Evolutionary conservation across 2,888 invertebrate genomes (phyloP).

Genomic region (Dromius quadrimaculatus): DNA sequence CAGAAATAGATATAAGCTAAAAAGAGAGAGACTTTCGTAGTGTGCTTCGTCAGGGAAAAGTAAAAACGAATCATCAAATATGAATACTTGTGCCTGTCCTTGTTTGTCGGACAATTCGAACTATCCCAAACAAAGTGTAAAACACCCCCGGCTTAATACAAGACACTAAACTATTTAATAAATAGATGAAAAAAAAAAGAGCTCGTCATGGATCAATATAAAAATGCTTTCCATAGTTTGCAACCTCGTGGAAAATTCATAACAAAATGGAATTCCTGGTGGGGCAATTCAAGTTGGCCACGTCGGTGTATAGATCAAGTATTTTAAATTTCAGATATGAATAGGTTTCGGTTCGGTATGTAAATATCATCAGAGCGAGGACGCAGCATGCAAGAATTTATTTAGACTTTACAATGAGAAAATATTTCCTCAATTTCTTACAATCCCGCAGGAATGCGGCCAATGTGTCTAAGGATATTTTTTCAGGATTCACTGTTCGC

Average conservation of each 20-base stretch:
- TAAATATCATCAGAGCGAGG: conserved; percentile 5
- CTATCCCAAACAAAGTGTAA: too few species aligned
- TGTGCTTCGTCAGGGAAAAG: conserved; percentile 29
- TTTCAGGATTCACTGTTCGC: conserved; percentile 27
- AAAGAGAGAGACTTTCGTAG: not conserved
- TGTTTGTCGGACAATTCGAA: too few species aligned
- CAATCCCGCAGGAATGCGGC: not conserved
- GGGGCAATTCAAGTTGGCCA: not conserved
- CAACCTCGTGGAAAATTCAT: conserved; percentile 4
- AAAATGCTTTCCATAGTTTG: not conserved
- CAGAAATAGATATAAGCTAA: not conserved
- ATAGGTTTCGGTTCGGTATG: conserved; percentile 20
- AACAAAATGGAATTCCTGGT: not conserved
- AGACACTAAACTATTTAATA: too few species aligned
- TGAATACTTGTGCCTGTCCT: not conserved
- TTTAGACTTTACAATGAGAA: conserved; percentile 33
- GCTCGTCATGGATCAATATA: not conserved
- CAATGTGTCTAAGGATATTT: conserved; percentile 13
- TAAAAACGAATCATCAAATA: conserved; percentile 7
- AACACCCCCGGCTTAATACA: too few species aligned
- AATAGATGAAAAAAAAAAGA: too few species aligned
- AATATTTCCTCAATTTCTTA: conserved; percentile 1
- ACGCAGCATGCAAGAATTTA: not conserved
- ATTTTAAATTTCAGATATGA: conserved; percentile 35
- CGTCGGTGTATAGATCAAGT: conserved; percentile 7